A percentile compares a stretch with the other conserved stretches of the same genome.
Conservation (phyloP, 2,888 invertebrate species). For the Nysson spinosus region DNA sequence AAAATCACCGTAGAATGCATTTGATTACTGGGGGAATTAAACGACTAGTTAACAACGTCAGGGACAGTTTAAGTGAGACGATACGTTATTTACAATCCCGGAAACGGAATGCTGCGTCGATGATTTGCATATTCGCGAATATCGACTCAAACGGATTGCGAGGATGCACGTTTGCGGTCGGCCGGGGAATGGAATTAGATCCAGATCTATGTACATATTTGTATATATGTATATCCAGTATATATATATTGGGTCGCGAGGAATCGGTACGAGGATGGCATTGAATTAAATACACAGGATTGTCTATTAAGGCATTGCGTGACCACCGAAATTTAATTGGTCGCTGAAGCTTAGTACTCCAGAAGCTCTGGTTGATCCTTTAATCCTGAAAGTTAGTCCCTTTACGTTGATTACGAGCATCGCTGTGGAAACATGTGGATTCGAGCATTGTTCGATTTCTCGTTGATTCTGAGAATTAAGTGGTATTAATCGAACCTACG, state of each 20-base stretch:
- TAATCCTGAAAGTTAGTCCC: neutral
- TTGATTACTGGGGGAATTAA: too few relatives aligned
- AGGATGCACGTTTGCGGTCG: constrained; percentile 38
- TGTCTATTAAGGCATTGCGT: constrained; percentile 19
- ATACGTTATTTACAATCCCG: neutral
- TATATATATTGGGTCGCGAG: too few relatives aligned
- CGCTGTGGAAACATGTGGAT: neutral
- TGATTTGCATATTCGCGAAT: constrained; percentile 55
- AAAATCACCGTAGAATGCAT: too few relatives aligned
- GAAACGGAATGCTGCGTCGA: constrained; percentile 5
- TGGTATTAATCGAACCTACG: too few relatives aligned
- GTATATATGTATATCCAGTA: neutral
- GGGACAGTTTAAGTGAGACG: too few relatives aligned
- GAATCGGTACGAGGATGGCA: constrained; percentile 13
- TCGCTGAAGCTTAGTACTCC: neutral
- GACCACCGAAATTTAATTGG: constrained; percentile 32
- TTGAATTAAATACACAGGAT: constrained; percentile 22
- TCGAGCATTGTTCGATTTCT: too few relatives aligned
- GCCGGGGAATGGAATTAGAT: constrained; percentile 45
- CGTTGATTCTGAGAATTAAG: too few relatives aligned
- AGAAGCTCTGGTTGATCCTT: neutral
- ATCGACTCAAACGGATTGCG: constrained; percentile 39
- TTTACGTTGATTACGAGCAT: constrained; percentile 14
- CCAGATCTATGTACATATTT: constrained; percentile 3
- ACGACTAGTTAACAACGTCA: too few relatives aligned